Percentiles rank a stretch among this genome's conserved stretches.
Conservation (phyloP, 2,888 invertebrate genomes). For the Aromia moschata region DNA sequence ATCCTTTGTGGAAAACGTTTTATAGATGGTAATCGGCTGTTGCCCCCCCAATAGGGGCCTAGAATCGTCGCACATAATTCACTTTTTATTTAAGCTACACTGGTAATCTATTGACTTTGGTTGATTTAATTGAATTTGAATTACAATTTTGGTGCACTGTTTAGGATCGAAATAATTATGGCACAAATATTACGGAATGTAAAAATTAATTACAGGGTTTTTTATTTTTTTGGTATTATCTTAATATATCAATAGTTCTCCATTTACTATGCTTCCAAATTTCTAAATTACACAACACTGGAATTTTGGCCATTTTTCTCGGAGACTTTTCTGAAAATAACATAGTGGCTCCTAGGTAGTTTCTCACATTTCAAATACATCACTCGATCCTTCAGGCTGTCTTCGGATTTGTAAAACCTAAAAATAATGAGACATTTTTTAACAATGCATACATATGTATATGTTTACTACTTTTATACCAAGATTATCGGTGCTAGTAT, state of each 20-base stretch:
- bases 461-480: slow-evolving; percentile 12
- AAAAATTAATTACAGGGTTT: slow-evolving; percentile 33
- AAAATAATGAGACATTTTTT: slow-evolving; percentile 10
- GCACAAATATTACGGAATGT: slow-evolving; percentile 42
- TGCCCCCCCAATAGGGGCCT: slow-evolving; percentile 47
- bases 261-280: slow-evolving; percentile 86
- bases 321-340: slow-evolving; percentile 38
- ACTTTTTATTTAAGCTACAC: slow-evolving; percentile 22
- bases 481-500: slow-evolving; percentile 31
- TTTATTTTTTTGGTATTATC: slow-evolving; percentile 51
- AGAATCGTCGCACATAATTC: slow-evolving; percentile 49
- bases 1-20: slow-evolving; percentile 37
- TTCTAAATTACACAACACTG: slow-evolving; percentile 64
- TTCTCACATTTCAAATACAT: slow-evolving; percentile 53
- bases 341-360: slow-evolving; percentile 44
- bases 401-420: slow-evolving; percentile 20
- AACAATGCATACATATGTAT: neutral
- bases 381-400: slow-evolving; percentile 40
- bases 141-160: slow-evolving; percentile 35
- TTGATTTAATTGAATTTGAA: slow-evolving; percentile 37
- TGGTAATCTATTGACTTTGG: slow-evolving; percentile 36
- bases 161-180: slow-evolving; percentile 31
- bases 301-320: slow-evolving; percentile 46
- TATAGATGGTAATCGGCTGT: slow-evolving; percentile 22
- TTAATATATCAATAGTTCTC: slow-evolving; percentile 69